Base-by-base conservation (phyloP, 2,888 invertebrate genomes). In the Dryobotodes eremita region DNA sequence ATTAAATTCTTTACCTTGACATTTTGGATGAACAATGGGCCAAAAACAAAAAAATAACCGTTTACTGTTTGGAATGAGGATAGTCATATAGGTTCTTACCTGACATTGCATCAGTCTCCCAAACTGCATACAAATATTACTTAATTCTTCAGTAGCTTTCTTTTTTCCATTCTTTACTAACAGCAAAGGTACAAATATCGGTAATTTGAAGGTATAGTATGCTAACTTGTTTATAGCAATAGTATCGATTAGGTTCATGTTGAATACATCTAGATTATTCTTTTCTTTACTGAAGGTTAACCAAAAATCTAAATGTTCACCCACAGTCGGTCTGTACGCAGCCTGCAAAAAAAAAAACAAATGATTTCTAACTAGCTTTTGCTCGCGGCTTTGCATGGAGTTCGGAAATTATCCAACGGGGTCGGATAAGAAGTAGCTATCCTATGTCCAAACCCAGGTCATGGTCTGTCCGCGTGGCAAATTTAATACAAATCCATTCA, bases 111-210 rank as follows among this genome's bases (percentile, higher is more conserved):
- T 64, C n/a, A 80, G n/a, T 69, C 50, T 80, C 0, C 80, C 80
- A 20, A 80, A 57, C 31, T 68, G 66, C 13, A 62, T 48, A 50
- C 84, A 80, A 62, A 80, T 77, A 46, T 77, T 15, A 48, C 0
- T 31, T 75, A 84, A 36, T 70, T 86, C 84, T 31, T 69, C 13
- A 20, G 62, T 83, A 26, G 55, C 61, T 53, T 65, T 71, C 15
- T 62, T 17, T 26, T 86, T 50, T 13, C 76, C 80, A 59, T 85
- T 69, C 48, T 76, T 86, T 26, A 86, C 57, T 42, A 85, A 48
- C 20, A 76, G 50, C 7, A 85, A 53, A 20, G 75, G 26, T 23
- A 59, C 13, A 55, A 76, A 69, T 57, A 86, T 62, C 1, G 85
- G 87, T 31, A 75, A 26, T 20, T 71, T 71, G 65, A 76, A 76